A percentile compares a stretch with the other conserved stretches of the same genome.
Evolutionary conservation across 2,797 vertebrate genomes (phyloP).

Genomic region (Neomorphus geoffroyi): DNA sequence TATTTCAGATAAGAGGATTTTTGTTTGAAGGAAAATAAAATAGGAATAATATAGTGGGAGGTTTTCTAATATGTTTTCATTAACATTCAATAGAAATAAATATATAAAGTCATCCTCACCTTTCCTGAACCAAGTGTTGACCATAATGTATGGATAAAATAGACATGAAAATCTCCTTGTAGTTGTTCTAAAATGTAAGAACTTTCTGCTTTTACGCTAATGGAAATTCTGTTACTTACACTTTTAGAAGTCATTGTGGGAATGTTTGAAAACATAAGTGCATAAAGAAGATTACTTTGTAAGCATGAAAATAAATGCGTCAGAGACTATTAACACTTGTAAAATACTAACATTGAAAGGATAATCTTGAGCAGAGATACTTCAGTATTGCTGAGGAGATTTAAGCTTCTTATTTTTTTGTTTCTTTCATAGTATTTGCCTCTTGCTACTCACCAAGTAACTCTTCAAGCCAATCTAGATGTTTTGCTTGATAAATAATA

Average conservation of each 20-base stretch:
- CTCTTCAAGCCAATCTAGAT: neutral
- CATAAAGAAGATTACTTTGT: slow-evolving; percentile 5
- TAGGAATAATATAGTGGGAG: neutral
- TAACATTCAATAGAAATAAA: neutral
- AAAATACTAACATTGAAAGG: slow-evolving; percentile 8
- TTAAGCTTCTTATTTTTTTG: neutral
- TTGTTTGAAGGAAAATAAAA: neutral
- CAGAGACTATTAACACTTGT: slow-evolving; percentile 3
- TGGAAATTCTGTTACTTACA: neutral
- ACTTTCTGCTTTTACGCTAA: neutral
- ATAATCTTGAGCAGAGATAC: slow-evolving; percentile 2
- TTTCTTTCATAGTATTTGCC: neutral
- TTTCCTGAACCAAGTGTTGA: neutral
- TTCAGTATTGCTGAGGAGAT: neutral
- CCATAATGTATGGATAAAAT: neutral
- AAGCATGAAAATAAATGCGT: slow-evolving; percentile 4
- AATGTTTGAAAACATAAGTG: neutral
- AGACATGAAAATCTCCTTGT: neutral
- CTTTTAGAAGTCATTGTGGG: neutral
- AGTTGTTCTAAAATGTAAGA: neutral
- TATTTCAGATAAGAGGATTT: neutral
- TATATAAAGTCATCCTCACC: neutral
- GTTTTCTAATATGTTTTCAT: neutral
- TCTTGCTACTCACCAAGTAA: neutral
- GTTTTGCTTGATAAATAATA: neutral